Conservation (phyloP, 2,797 vertebrate species). For the Platalea minor region DNA sequence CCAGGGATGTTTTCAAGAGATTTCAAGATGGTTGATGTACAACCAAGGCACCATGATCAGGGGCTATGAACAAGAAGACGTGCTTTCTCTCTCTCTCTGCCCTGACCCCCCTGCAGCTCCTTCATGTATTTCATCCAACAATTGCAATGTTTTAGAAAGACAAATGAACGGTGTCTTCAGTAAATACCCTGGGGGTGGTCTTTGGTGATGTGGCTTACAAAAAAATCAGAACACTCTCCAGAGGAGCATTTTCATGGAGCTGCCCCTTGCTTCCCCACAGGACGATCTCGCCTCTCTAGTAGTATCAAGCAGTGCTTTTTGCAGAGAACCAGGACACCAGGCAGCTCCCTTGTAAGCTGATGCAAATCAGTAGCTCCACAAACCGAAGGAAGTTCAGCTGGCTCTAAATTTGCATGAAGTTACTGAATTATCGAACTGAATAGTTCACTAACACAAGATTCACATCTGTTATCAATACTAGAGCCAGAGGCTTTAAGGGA, state of each 20-base stretch:
- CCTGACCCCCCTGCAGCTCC: no score
- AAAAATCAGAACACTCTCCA: background rate
- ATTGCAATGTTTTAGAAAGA: background rate
- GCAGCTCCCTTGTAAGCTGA: background rate
- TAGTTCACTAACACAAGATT: background rate
- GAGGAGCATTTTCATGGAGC: accelerated
- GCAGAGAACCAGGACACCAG: background rate
- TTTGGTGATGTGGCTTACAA: background rate
- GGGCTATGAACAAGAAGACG: accelerated
- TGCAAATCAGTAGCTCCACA: background rate
- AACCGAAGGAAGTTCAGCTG: background rate
- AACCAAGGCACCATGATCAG: background rate
- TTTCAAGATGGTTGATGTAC: background rate
- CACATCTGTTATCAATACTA: background rate
- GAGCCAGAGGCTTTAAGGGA: background rate
- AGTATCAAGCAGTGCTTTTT: background rate
- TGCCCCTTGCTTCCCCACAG: background rate
- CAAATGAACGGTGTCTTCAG: background rate
- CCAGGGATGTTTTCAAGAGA: background rate
- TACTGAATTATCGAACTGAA: background rate
- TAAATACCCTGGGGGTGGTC: background rate
- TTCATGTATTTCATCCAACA: background rate
- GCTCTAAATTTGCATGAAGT: background rate
- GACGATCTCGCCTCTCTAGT: background rate
- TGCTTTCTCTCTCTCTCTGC: accelerated